Evolutionary conservation across 2,113 vertebrate species (phyloP).

Genomic region (rabbit (Oryctolagus cuniculus)): DNA sequence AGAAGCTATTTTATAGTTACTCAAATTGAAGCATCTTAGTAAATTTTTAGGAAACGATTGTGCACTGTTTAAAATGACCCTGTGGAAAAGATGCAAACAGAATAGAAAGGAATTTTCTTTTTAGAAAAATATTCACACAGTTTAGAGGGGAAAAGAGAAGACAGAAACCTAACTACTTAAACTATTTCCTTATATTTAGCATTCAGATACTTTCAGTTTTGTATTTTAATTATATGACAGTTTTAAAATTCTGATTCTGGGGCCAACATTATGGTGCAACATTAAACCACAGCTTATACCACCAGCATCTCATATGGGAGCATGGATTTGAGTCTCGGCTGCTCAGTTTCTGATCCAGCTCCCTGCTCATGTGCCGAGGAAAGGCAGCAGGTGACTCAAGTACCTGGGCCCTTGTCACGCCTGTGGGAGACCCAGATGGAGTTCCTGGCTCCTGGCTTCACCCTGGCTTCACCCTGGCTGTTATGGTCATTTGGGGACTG

Average conservation of each 20-base stretch:
- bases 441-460: no score
- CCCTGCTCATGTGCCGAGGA: no score
- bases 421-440: no score
- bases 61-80: neutral
- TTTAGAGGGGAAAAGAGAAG: neutral
- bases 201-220: neutral
- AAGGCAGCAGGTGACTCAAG: no score
- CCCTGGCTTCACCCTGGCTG: no score
- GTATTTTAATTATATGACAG: slow-evolving; percentile 45
- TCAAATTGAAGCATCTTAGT: neutral
- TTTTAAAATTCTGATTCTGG: neutral
- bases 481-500: no score
- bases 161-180: neutral
- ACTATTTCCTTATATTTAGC: neutral
- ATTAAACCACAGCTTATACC: no score
- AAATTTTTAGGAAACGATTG: slow-evolving; percentile 40
- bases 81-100: neutral
- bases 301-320: no score
- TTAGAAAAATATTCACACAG: slow-evolving; percentile 28
- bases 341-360: no score
- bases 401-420: no score
- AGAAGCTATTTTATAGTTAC: neutral
- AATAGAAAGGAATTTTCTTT: slow-evolving; percentile 27
- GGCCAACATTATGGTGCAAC: no score
- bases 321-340: no score